These are phyloP conservation scores for Chymomyza caudatula DNA, from an alignment of 2,888 invertebrate genomes.

Conservation along the genomic window DNA sequence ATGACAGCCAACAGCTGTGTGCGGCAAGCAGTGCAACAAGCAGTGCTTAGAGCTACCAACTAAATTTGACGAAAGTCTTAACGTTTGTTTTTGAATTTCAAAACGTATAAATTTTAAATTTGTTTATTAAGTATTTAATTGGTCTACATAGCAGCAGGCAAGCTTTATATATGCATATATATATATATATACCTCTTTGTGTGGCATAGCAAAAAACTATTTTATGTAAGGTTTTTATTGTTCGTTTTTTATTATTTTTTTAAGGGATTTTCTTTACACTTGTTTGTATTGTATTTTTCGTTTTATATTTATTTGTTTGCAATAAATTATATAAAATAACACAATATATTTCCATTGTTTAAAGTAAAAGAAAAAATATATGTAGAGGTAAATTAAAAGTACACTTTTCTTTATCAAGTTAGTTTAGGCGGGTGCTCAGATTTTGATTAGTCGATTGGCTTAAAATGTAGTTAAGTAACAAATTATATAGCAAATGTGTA, in stretches of 20 bases:
- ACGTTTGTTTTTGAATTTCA: conserved; percentile 11
- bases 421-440: conserved; percentile 39
- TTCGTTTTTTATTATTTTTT: conserved; percentile 35
- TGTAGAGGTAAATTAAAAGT: conserved; percentile 56
- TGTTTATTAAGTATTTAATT: conserved; percentile 7
- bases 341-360: conserved; percentile 40
- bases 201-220: conserved; percentile 39
- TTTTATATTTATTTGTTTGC: conserved; percentile 59
- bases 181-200: conserved; percentile 31
- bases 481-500: conserved; percentile 16
- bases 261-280: conserved; percentile 49
- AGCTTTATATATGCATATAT: not conserved
- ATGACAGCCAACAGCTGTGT: not conserved
- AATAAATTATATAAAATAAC: conserved; percentile 66
- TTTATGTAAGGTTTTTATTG: conserved; percentile 38
- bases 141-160: conserved; percentile 1
- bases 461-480: conserved; percentile 53
- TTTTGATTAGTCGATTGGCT: conserved; percentile 28
- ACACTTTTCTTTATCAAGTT: conserved; percentile 51
- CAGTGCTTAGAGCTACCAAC: not conserved
- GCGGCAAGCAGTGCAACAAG: not conserved
- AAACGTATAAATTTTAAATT: not conserved
- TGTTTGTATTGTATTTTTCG: conserved; percentile 36
- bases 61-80: not conserved
- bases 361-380: conserved; percentile 38